Evolutionary conservation across 1,140 invertebrate genomes (phyloP).

Genomic region (Pseudomyrmex gracilis): DNA sequence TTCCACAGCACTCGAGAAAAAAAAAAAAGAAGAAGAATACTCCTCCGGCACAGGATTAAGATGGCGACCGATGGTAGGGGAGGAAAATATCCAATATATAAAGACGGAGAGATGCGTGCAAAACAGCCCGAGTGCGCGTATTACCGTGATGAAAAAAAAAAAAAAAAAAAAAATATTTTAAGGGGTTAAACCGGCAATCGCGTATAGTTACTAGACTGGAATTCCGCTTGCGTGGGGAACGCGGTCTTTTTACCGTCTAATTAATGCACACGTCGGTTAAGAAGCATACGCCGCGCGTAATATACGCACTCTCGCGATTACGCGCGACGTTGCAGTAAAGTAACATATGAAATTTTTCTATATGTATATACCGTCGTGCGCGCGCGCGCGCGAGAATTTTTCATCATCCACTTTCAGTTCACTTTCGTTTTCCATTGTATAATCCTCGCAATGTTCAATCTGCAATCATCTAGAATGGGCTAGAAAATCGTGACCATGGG

Average conservation of each 20-base stretch:
- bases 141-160: constrained; percentile 23
- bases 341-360: not conserved
- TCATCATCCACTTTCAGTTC: constrained; percentile 5
- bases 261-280: constrained; percentile 72
- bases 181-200: constrained; percentile 64
- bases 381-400: too few relatives aligned
- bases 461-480: not conserved
- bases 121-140: not conserved
- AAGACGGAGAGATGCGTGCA: too few relatives aligned
- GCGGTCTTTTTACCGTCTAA: constrained; percentile 67
- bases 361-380: too few relatives aligned
- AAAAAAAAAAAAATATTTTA: constrained; percentile 60
- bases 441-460: not conserved
- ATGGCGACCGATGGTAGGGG: not conserved
- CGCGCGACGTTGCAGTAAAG: constrained; percentile 20
- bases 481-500: not conserved
- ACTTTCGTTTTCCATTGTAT: not conserved
- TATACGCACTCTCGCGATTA: constrained; percentile 38
- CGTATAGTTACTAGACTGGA: constrained; percentile 79
- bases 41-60: not conserved
- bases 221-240: constrained; percentile 72
- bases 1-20: not conserved
- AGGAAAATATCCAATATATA: not conserved
- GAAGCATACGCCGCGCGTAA: constrained; percentile 27
- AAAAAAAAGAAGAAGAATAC: too few relatives aligned